Evolutionary conservation across 2,113 vertebrate genomes (phyloP).

Genomic region (Thryonomys swinderianus): DNA sequence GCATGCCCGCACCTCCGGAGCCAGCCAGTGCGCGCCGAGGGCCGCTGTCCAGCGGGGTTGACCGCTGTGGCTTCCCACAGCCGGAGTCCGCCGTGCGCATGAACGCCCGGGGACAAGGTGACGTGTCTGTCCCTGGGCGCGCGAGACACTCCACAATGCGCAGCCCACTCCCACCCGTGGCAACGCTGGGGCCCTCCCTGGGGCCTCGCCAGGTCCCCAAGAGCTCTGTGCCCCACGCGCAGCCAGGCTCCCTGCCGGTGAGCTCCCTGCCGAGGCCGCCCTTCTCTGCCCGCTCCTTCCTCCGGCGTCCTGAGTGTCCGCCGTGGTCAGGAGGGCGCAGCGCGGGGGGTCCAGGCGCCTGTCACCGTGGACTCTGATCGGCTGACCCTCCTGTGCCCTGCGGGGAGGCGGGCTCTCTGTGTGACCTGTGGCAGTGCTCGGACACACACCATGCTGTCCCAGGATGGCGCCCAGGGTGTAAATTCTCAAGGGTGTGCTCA

Average conservation of each 20-base stretch:
- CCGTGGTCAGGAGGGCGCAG: neutral
- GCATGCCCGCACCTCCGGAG: no score
- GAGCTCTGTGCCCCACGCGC: no score
- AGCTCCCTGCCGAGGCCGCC: neutral
- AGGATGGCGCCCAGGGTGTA: rapidly evolving
- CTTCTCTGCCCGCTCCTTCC: neutral
- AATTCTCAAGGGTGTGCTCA: neutral
- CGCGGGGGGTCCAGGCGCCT: neutral
- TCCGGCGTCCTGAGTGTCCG: neutral
- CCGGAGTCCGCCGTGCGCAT: no score
- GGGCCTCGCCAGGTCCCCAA: no score
- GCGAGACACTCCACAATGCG: neutral
- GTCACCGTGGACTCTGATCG: neutral
- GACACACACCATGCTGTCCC: rapidly evolving
- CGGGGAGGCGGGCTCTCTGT: no score
- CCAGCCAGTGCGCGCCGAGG: no score
- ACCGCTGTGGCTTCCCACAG: no score
- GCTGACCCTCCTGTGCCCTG: neutral
- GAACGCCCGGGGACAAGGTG: no score
- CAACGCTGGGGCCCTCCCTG: neutral
- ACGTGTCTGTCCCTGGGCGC: neutral
- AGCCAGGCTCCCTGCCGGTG: neutral
- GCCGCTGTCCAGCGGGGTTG: no score
- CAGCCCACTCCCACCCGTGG: neutral
- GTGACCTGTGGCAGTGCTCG: neutral